phyloP scores from a whole-genome alignment of 2,113 vertebrate genomes.

The Nymphicus hollandicus region DNA sequence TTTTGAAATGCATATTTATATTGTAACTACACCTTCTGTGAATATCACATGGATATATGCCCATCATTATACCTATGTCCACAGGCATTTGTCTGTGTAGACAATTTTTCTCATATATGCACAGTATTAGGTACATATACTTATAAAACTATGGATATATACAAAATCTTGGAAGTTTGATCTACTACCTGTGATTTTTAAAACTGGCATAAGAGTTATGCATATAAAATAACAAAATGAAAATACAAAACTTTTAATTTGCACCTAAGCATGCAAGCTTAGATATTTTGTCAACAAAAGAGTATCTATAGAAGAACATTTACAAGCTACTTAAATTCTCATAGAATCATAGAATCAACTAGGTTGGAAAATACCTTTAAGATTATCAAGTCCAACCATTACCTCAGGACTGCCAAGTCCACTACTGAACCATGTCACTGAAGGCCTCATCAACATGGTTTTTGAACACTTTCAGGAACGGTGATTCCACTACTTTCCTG shows the following conservation, averaged over 20 bases:
- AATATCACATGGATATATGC: background rate
- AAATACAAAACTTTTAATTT: background rate
- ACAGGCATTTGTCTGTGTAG: background rate
- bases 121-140: background rate
- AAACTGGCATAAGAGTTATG: background rate
- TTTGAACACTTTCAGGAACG: background rate
- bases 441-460: background rate
- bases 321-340: background rate
- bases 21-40: background rate
- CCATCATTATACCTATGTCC: background rate
- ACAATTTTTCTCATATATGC: background rate
- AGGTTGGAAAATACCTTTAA: background rate
- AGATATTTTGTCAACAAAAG: background rate
- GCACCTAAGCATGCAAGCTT: background rate
- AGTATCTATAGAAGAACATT: background rate
- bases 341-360: background rate
- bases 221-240: background rate
- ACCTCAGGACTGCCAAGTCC: background rate
- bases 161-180: background rate
- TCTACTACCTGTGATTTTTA: background rate
- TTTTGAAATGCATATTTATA: background rate
- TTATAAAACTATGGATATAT: background rate
- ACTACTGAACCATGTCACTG: background rate
- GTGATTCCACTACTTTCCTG: background rate
- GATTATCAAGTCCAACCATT: background rate